phyloP scores from a whole-genome alignment of 1,140 invertebrate species.

The Drosophila ironensis region DNA sequence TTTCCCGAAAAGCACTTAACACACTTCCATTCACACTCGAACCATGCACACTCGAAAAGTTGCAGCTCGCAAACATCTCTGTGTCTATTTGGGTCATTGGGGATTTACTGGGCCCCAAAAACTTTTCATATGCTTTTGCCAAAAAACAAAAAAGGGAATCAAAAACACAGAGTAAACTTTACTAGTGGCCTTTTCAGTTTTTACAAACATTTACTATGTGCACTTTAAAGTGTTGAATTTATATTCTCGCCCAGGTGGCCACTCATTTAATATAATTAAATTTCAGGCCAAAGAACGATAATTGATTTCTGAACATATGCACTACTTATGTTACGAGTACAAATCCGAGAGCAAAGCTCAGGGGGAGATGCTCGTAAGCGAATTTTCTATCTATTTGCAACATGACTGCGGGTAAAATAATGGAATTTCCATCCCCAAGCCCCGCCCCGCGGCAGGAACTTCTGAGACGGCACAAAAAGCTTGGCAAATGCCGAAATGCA shows the following conservation, averaged over 20 bases:
- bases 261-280: conserved; percentile 17
- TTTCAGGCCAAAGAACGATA: conserved; percentile 1
- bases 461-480: conserved; percentile 28
- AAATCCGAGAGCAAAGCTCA: conserved; percentile 11
- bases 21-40: background rate
- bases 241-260: too few relatives aligned
- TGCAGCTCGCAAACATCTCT: conserved; percentile 16
- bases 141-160: background rate
- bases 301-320: conserved; percentile 16
- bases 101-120: conserved; percentile 17
- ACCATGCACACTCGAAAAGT: conserved; percentile 12
- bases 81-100: conserved; percentile 26
- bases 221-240: too few relatives aligned
- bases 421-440: conserved; percentile 8
- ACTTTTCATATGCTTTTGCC: conserved; percentile 28
- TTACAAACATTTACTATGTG: too few relatives aligned
- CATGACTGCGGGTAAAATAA: conserved; percentile 40
- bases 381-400: conserved; percentile 42
- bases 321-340: too few relatives aligned
- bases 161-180: conserved; percentile 12
- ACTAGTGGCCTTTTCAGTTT: background rate
- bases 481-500: conserved; percentile 33
- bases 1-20: background rate
- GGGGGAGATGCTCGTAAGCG: conserved; percentile 22
- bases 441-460: background rate